A percentile compares a stretch with the other conserved stretches of the same genome.
Evolutionary conservation across 1,140 invertebrate species (phyloP).

Genomic region (Euglossa dilemma): DNA sequence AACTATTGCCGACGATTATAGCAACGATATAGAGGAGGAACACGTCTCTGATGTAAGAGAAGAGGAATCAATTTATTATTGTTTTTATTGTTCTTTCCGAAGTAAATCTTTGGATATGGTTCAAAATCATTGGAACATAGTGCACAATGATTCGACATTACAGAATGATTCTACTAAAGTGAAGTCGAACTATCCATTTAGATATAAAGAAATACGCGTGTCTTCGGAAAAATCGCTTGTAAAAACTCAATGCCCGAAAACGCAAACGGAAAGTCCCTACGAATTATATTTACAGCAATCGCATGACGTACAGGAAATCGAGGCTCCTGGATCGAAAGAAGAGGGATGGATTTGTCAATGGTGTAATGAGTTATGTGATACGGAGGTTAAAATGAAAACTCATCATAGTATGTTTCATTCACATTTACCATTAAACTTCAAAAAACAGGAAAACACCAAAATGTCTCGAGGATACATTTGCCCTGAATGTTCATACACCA

Average conservation of each 20-base stretch:
- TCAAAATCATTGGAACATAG: constrained; percentile 66
- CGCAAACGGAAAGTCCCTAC: background rate
- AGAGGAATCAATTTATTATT: constrained; percentile 63
- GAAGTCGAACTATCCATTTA: constrained; percentile 59
- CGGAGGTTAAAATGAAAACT: constrained; percentile 67
- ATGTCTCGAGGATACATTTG: constrained; percentile 62
- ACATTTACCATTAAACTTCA: constrained; percentile 71
- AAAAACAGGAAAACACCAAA: constrained; percentile 44
- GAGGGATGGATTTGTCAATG: constrained; percentile 75
- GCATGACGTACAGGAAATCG: background rate
- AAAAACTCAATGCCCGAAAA: constrained; percentile 14
- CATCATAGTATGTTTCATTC: constrained; percentile 79
- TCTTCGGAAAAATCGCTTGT: background rate
- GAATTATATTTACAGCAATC: constrained; percentile 31
- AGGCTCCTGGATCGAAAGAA: background rate
- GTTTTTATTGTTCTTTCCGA: constrained; percentile 70
- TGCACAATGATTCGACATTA: constrained; percentile 61
- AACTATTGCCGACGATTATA: constrained; percentile 41
- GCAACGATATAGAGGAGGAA: constrained; percentile 66
- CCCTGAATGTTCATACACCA: constrained; percentile 68
- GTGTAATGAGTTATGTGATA: constrained; percentile 75
- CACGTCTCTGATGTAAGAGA: background rate
- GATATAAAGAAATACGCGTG: constrained; percentile 52
- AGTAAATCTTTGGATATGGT: constrained; percentile 66
- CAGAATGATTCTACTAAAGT: background rate